A percentile compares a stretch with the other conserved stretches of the same genome.
These are phyloP conservation scores for Heteromurus nitidus DNA, from an alignment of 2,888 invertebrate species.

Conservation along the genomic window DNA sequence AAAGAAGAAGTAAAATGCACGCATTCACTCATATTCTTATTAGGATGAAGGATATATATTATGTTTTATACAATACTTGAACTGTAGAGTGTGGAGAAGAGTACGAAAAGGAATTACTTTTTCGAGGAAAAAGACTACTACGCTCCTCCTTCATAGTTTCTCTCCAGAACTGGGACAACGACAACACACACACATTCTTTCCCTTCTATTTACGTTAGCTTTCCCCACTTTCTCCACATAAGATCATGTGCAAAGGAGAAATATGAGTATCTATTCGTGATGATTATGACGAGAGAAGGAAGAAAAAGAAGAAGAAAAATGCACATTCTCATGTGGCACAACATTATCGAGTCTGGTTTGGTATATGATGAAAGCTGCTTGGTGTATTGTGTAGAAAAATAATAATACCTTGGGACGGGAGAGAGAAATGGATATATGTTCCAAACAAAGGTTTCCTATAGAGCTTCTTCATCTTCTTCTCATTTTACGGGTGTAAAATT, in stretches of 20 bases:
- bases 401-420: neutral
- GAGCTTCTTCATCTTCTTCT: slow-evolving; percentile 13
- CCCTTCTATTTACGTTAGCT: too few relatives aligned
- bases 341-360: neutral
- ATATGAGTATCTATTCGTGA: neutral
- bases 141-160: too few relatives aligned
- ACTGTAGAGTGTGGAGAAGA: too few relatives aligned
- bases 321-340: neutral
- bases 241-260: neutral
- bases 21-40: too few relatives aligned
- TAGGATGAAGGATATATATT: too few relatives aligned
- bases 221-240: too few relatives aligned
- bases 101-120: too few relatives aligned
- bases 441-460: neutral
- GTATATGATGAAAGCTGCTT: too few relatives aligned
- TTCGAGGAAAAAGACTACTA: too few relatives aligned
- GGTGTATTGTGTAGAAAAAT: neutral
- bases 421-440: neutral
- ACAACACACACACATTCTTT: too few relatives aligned
- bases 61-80: too few relatives aligned
- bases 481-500: slow-evolving; percentile 17
- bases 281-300: neutral
- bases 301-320: neutral
- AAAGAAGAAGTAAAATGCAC: too few relatives aligned
- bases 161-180: neutral